Percentiles rank a stretch among this genome's conserved stretches.
Evolutionary conservation across 2,113 vertebrate species (phyloP).

Genomic region (Dasypus novemcinctus): DNA sequence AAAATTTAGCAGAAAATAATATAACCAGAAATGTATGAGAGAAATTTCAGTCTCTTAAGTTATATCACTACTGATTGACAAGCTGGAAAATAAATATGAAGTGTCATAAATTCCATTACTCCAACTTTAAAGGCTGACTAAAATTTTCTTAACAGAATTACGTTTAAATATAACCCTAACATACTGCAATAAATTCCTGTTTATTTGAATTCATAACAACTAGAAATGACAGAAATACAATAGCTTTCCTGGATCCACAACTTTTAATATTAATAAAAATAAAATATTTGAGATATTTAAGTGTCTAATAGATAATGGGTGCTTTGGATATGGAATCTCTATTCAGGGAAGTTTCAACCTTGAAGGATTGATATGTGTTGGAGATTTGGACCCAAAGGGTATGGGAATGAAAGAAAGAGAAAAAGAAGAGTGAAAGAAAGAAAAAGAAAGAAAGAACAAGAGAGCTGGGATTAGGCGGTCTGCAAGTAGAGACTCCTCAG

Average conservation of each 20-base stretch:
- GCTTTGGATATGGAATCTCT: not conserved
- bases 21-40: conserved; percentile 24
- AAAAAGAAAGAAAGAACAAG: no score
- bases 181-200: not conserved
- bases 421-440: no score
- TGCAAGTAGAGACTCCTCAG: no score
- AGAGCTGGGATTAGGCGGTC: no score
- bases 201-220: not conserved
- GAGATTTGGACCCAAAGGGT: no score
- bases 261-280: not conserved
- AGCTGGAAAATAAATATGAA: not conserved
- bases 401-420: no score
- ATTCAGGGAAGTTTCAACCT: not conserved
- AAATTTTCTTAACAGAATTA: not conserved
- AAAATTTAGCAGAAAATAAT: conserved; percentile 57
- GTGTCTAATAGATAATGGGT: not conserved
- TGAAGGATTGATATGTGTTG: no score
- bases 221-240: not conserved
- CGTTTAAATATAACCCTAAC: not conserved
- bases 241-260: not conserved
- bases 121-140: not conserved
- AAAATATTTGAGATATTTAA: not conserved
- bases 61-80: not conserved
- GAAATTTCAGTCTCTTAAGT: not conserved
- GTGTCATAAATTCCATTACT: not conserved